phyloP scores from a whole-genome alignment of 2,797 vertebrate species.

The Heteromormyrus szaboi region DNA sequence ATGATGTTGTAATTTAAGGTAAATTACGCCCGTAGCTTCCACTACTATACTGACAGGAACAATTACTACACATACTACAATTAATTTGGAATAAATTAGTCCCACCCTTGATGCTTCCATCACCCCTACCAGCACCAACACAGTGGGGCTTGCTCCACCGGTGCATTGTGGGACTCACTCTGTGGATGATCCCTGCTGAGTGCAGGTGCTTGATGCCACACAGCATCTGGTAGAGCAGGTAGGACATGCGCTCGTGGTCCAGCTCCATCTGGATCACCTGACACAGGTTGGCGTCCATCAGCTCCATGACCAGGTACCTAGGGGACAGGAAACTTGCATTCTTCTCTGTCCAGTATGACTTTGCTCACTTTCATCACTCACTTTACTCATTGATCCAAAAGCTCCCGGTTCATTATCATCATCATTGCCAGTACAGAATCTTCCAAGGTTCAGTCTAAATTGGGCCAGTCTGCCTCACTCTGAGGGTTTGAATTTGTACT shows the following conservation, averaged over 20 bases:
- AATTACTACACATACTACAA: neutral
- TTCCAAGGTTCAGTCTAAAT: neutral
- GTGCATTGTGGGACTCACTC: constrained; percentile 65
- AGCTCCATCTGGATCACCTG: constrained; percentile 37
- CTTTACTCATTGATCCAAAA: no score
- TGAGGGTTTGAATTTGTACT: neutral
- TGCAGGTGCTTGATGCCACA: constrained; percentile 85
- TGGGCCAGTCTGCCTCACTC: neutral
- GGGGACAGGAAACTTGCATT: constrained; percentile 2
- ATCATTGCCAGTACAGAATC: neutral
- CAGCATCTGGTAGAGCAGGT: constrained; percentile 76
- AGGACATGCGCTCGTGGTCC: constrained; percentile 95
- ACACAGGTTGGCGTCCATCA: neutral
- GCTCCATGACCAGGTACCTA: constrained; percentile 76
- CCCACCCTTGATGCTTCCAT: neutral
- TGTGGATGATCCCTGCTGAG: constrained; percentile 96
- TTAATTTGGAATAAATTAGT: neutral
- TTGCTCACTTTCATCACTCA: neutral
- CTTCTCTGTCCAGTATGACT: neutral
- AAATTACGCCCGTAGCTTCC: neutral
- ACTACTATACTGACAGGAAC: neutral
- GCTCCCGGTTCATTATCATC: neutral
- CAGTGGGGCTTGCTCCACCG: neutral
- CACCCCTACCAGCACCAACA: neutral
- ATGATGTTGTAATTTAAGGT: neutral